Evolutionary conservation across 2,888 invertebrate genomes (phyloP).

Genomic region (Catocala fraxini): DNA sequence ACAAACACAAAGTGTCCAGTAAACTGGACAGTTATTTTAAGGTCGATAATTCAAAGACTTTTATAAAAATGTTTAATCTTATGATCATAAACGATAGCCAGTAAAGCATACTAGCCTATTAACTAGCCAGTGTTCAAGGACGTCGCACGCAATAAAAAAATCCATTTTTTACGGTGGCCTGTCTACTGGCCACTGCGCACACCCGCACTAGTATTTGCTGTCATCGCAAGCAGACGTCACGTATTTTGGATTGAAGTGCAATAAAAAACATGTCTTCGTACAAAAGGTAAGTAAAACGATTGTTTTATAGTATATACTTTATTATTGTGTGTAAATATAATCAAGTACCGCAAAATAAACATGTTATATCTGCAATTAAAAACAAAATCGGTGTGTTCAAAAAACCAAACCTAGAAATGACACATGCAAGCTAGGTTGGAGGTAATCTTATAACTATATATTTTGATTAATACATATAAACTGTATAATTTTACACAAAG

Average conservation of each 20-base stretch:
- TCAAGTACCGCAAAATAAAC: background rate
- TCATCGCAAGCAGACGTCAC: background rate
- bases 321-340: slow-evolving; percentile 1
- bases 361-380: background rate
- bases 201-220: background rate
- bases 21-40: too few relatives aligned
- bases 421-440: too few relatives aligned
- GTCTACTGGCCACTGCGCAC: background rate
- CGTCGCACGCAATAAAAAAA: background rate
- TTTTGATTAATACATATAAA: too few relatives aligned
- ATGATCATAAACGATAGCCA: slow-evolving; percentile 3
- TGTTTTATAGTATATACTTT: slow-evolving; percentile 1
- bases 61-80: background rate
- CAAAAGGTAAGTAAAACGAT: background rate
- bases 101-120: background rate
- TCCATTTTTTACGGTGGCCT: background rate
- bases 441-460: too few relatives aligned
- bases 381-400: background rate
- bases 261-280: background rate
- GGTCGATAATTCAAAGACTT: slow-evolving; percentile 1
- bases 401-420: too few relatives aligned
- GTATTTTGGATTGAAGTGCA: background rate
- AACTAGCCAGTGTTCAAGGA: too few relatives aligned
- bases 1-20: too few relatives aligned
- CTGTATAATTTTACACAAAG: too few relatives aligned